Evolutionary conservation across 2,888 invertebrate genomes (phyloP).

Genomic region (Torymus auratus): DNA sequence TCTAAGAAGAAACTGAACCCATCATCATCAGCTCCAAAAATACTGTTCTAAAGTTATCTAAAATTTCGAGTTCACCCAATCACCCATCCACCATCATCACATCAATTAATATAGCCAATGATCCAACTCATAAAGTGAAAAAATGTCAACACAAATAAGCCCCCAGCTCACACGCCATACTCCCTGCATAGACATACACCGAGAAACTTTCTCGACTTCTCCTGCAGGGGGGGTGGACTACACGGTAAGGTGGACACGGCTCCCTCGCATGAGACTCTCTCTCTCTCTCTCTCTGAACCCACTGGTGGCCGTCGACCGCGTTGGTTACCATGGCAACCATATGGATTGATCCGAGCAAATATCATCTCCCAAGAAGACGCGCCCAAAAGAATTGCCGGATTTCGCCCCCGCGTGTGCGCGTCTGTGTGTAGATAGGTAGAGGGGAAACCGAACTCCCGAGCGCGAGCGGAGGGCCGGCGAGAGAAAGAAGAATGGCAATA

Average conservation of each 20-base stretch:
- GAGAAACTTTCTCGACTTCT: not conserved
- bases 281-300: slow-evolving; percentile 45
- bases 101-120: no score
- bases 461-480: not conserved
- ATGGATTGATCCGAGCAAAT: slow-evolving; percentile 77
- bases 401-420: slow-evolving; percentile 66
- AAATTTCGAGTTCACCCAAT: no score
- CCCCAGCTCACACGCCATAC: no score
- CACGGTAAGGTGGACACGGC: slow-evolving; percentile 44
- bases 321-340: slow-evolving; percentile 75
- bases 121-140: no score
- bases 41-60: no score
- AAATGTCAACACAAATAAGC: no score
- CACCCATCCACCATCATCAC: no score
- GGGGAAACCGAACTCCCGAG: slow-evolving; percentile 15
- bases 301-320: slow-evolving; percentile 65
- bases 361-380: slow-evolving; percentile 74
- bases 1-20: no score
- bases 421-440: slow-evolving; percentile 36
- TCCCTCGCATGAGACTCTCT: not conserved
- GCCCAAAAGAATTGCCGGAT: slow-evolving; percentile 75
- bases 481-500: slow-evolving; percentile 59
- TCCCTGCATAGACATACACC: not conserved
- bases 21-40: no score
- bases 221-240: not conserved